phyloP scores from a whole-genome alignment of 2,888 invertebrate genomes.

The Drosophila falleni region DNA sequence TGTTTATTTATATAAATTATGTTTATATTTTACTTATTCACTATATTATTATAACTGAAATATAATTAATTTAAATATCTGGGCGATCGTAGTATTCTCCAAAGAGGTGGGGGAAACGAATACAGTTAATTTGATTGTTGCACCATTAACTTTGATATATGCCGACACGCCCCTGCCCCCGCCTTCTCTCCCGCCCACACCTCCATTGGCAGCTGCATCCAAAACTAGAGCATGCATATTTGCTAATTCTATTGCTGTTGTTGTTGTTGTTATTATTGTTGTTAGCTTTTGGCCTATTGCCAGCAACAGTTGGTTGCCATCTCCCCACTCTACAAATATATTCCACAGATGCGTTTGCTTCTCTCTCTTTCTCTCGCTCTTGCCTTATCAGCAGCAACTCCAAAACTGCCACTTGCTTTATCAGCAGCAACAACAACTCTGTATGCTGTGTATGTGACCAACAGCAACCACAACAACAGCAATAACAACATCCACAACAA shows the following conservation, averaged over 20 bases:
- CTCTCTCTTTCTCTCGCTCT: neutral
- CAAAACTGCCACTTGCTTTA: conserved; percentile 46
- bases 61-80: neutral
- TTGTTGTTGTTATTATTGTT: conserved; percentile 6
- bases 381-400: conserved; percentile 50
- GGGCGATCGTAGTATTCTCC: neutral
- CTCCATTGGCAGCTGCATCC: conserved; percentile 31
- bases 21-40: too few species aligned
- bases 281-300: conserved; percentile 48
- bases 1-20: neutral
- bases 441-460: conserved; percentile 22
- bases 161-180: conserved; percentile 10
- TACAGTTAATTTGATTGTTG: conserved; percentile 45
- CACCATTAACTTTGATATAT: conserved; percentile 35
- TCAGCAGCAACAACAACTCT: conserved; percentile 38
- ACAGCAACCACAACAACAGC: conserved; percentile 20
- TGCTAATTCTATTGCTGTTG: conserved; percentile 20
- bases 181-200: neutral
- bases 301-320: conserved; percentile 50
- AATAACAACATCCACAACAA: conserved; percentile 34
- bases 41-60: neutral
- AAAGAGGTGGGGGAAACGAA: neutral
- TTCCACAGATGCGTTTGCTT: neutral
- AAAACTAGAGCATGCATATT: conserved; percentile 49
- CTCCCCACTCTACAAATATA: conserved; percentile 3